Conservation (phyloP, 2,797 vertebrate genomes). For the Sus cebifrons region DNA sequence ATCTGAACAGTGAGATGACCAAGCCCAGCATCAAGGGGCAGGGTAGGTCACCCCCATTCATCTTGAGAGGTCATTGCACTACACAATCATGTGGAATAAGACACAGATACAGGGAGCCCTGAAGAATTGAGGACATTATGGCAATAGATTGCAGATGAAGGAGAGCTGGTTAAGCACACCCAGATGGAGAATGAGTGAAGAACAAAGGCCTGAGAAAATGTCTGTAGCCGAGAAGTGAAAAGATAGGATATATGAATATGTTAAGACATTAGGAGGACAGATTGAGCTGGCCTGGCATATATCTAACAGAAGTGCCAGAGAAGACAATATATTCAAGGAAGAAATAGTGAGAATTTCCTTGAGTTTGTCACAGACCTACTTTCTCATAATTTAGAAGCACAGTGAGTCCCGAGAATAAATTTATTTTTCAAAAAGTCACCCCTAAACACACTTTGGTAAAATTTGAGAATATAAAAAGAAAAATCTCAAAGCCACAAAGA, state of each 20-base stretch:
- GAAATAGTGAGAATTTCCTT: not conserved
- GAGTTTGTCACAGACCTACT: not conserved
- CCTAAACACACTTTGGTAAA: not conserved
- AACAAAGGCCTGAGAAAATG: not conserved
- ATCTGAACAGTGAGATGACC: not conserved
- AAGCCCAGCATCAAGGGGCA: not conserved
- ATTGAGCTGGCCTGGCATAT: not conserved
- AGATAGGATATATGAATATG: not conserved
- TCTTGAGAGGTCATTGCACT: not conserved
- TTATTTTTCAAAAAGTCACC: not conserved
- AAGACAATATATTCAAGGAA: not conserved
- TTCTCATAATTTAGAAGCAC: conserved; percentile 9
- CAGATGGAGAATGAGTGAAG: not conserved
- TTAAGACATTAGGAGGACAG: not conserved
- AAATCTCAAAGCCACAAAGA: not conserved
- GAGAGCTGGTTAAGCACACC: not conserved
- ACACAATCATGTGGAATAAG: not conserved
- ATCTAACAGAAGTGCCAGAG: not conserved
- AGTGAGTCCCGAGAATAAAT: not conserved
- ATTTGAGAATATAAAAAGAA: conserved; percentile 5
- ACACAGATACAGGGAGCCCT: not conserved
- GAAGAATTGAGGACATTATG: not conserved
- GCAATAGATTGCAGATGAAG: not conserved
- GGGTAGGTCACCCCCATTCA: not conserved
- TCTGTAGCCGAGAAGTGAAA: not conserved